These are phyloP conservation scores for Pectinophora gossypiella DNA, from an alignment of 1,140 invertebrate species.

Conservation along the genomic window DNA sequence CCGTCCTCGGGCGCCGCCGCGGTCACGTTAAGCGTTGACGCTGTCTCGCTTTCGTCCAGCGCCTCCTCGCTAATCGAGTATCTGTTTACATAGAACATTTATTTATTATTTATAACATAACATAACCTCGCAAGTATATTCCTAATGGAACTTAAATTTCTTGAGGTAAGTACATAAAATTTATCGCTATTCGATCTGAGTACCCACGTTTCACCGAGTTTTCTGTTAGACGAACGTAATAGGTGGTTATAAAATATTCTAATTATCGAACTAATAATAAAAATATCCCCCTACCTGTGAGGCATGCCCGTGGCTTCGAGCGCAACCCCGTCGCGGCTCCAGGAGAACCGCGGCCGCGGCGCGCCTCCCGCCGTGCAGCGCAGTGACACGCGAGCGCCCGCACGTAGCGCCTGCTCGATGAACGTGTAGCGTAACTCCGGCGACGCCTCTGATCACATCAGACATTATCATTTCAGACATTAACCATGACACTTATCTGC, in stretches of 20 bases:
- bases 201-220: too few relatives aligned
- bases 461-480: too few relatives aligned
- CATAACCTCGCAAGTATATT: too few relatives aligned
- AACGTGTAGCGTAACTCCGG: conserved; percentile 89
- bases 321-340: conserved; percentile 87
- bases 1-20: conserved; percentile 84
- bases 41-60: conserved; percentile 37
- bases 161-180: too few relatives aligned
- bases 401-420: conserved; percentile 87
- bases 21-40: conserved; percentile 63
- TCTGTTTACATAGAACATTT: too few relatives aligned
- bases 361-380: conserved; percentile 89
- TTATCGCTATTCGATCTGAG: too few relatives aligned
- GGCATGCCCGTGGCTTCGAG: conserved; percentile 44
- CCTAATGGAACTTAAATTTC: too few relatives aligned
- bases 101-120: too few relatives aligned
- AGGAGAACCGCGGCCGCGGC: conserved; percentile 87
- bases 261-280: too few relatives aligned
- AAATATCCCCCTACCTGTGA: neutral
- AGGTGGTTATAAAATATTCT: too few relatives aligned
- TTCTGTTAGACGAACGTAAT: too few relatives aligned
- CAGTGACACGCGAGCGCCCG: conserved; percentile 85
- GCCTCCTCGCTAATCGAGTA: conserved; percentile 47
- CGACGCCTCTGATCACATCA: conserved; percentile 46
- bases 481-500: too few relatives aligned